phyloP scores from a whole-genome alignment of 1,140 invertebrate species.

The Drosophila asahinai region DNA sequence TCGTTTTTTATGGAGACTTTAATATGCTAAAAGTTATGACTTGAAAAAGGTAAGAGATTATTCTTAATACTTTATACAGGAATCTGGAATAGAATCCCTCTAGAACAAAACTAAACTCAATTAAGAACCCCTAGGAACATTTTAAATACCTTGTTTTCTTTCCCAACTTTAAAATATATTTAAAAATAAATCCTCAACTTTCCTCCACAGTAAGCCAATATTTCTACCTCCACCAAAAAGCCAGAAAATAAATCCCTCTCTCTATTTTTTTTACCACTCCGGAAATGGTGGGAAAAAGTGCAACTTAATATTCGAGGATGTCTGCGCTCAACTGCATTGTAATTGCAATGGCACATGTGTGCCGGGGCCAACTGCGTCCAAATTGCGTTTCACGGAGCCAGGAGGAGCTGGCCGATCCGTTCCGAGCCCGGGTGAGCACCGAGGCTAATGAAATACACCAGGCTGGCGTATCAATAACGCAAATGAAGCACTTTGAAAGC shows the following conservation, averaged over 20 bases:
- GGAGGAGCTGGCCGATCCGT: slow-evolving; percentile 33
- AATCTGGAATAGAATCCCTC: too few species aligned
- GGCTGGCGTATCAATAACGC: slow-evolving; percentile 57
- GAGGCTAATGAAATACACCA: slow-evolving; percentile 58
- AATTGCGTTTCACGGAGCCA: slow-evolving; percentile 56
- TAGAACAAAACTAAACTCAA: too few species aligned
- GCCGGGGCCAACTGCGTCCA: slow-evolving; percentile 25
- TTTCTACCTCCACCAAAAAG: slow-evolving; percentile 1
- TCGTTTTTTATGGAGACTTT: background rate
- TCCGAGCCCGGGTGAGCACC: slow-evolving; percentile 10
- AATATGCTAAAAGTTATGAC: background rate
- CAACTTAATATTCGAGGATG: background rate
- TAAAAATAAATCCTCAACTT: background rate
- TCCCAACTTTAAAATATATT: too few species aligned
- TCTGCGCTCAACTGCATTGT: slow-evolving; percentile 55
- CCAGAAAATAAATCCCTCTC: background rate
- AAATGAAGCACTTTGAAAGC: slow-evolving; percentile 49
- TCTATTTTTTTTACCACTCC: background rate
- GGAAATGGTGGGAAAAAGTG: slow-evolving; percentile 8
- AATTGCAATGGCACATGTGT: slow-evolving; percentile 46
- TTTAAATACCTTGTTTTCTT: too few species aligned
- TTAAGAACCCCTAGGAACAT: too few species aligned
- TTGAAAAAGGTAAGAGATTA: too few species aligned
- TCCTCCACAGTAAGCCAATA: background rate
- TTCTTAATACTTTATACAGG: too few species aligned